phyloP scores from a whole-genome alignment of 2,797 vertebrate species.

The Harpagifer antarcticus region DNA sequence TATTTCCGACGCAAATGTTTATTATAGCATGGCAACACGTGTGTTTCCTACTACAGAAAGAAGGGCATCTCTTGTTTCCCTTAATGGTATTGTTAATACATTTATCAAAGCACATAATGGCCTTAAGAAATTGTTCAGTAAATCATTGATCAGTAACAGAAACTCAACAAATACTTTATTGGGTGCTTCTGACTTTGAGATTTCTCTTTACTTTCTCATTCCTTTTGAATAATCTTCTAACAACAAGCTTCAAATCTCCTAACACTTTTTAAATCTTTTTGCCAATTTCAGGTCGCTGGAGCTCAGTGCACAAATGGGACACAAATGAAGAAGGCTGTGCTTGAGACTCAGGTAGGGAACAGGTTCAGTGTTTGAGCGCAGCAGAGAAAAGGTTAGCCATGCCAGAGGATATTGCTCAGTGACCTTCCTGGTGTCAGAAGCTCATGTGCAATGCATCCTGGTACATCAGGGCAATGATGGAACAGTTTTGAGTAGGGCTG shows the following conservation, averaged over 20 bases:
- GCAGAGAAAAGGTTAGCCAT: too few relatives aligned
- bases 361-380: background rate
- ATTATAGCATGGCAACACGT: constrained; percentile 27
- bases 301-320: background rate
- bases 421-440: too few relatives aligned
- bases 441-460: too few relatives aligned
- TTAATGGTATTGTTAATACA: constrained; percentile 36
- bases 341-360: background rate
- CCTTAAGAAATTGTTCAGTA: background rate
- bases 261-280: constrained; percentile 4
- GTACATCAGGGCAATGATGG: too few relatives aligned
- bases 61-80: constrained; percentile 9
- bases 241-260: constrained; percentile 14
- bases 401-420: too few relatives aligned
- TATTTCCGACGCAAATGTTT: constrained; percentile 42
- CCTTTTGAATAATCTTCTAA: background rate
- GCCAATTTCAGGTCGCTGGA: constrained; percentile 9
- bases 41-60: constrained; percentile 16
- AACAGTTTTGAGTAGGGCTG: too few relatives aligned
- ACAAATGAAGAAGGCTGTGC: background rate
- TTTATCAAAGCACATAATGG: constrained; percentile 19
- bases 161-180: constrained; percentile 6
- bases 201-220: background rate
- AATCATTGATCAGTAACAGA: constrained; percentile 17
- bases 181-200: background rate